A percentile compares a stretch with the other conserved stretches of the same genome.
These are phyloP conservation scores for Cotesia congregata DNA, from an alignment of 2,888 invertebrate genomes.

Conservation along the genomic window DNA sequence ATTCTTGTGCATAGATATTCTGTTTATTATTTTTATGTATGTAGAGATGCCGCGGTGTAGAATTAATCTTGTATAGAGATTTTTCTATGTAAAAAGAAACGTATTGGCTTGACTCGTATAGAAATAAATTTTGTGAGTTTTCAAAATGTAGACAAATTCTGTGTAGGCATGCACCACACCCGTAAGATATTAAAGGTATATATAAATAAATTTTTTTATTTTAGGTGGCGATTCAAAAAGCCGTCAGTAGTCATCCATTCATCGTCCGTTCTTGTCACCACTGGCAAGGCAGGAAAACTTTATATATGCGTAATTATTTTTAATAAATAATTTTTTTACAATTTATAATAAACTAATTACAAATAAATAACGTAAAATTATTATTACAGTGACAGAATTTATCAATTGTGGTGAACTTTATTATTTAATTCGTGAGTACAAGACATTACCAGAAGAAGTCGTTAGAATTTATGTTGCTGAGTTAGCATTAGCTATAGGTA, in stretches of 20 bases:
- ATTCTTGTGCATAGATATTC: too few species aligned
- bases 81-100: too few species aligned
- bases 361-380: not conserved
- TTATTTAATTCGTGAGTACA: conserved; percentile 80
- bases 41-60: too few species aligned
- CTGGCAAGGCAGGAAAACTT: conserved; percentile 89
- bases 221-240: conserved; percentile 84
- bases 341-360: conserved; percentile 21
- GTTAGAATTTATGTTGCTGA: conserved; percentile 89
- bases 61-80: too few species aligned
- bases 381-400: conserved; percentile 83
- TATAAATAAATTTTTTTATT: conserved; percentile 54
- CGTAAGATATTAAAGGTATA: too few species aligned
- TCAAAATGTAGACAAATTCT: too few species aligned
- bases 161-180: too few species aligned
- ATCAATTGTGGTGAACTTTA: conserved; percentile 88
- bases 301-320: conserved; percentile 83
- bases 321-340: conserved; percentile 42
- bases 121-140: too few species aligned
- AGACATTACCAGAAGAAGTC: conserved; percentile 82
- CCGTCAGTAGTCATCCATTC: conserved; percentile 89
- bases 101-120: too few species aligned
- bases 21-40: too few species aligned
- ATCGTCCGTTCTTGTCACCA: conserved; percentile 84
- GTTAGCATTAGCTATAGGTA: conserved; percentile 89